Evolutionary conservation across 1,140 invertebrate genomes (phyloP).

Genomic region (Sinonovacula constricta): DNA sequence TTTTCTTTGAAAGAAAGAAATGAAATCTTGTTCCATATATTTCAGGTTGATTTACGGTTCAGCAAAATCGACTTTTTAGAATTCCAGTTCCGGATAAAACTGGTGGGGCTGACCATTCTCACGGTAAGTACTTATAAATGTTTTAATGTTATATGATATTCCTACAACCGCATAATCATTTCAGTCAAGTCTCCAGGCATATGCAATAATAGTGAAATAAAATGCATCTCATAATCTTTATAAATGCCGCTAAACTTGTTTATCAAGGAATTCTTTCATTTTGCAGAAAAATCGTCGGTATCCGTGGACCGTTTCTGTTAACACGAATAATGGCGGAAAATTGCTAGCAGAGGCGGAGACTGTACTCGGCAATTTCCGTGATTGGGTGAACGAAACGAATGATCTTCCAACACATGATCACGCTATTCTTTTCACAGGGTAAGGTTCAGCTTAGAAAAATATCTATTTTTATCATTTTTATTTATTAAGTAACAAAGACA

Average conservation of each 20-base stretch:
- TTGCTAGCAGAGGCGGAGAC: slow-evolving; percentile 16
- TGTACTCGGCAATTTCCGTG: slow-evolving; percentile 19
- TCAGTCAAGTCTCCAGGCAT: not conserved
- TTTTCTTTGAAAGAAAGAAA: not conserved
- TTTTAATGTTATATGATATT: not conserved
- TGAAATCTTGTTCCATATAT: not conserved
- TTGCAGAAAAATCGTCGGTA: not conserved
- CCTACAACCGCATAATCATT: too few species aligned
- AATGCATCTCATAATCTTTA: not conserved
- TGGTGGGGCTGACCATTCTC: slow-evolving; percentile 33
- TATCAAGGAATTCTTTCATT: not conserved
- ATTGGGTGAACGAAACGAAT: slow-evolving; percentile 29
- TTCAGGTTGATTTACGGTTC: slow-evolving; percentile 48
- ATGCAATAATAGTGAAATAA: not conserved
- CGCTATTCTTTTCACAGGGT: slow-evolving; percentile 48
- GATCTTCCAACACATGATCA: slow-evolving; percentile 35
- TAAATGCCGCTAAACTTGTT: not conserved
- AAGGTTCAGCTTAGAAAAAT: not conserved
- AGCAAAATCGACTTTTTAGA: slow-evolving; percentile 30
- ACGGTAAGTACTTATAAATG: slow-evolving; percentile 16
- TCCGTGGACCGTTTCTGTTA: not conserved
- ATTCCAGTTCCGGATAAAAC: slow-evolving; percentile 26
- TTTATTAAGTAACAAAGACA: too few species aligned
- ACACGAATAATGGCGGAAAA: not conserved
- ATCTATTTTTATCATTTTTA: not conserved